Percentiles rank a stretch among this genome's conserved stretches.
phyloP scores from a whole-genome alignment of 2,888 invertebrate genomes.

The Tenthredo scrophulariae region DNA sequence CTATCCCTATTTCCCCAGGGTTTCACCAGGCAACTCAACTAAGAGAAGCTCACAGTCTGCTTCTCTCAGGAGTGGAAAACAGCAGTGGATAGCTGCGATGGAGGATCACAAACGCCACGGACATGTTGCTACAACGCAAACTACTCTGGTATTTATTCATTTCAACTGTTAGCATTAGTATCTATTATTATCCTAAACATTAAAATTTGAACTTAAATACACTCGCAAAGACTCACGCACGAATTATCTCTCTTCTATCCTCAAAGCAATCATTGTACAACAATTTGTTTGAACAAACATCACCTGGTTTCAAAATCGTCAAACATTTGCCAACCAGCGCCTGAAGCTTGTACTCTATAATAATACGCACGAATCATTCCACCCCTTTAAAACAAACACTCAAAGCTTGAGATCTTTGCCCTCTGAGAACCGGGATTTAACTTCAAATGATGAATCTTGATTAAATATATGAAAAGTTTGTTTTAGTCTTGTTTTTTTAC shows the following conservation, averaged over 20 bases:
- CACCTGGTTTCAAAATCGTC: constrained; percentile 15
- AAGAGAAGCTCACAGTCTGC: constrained; percentile 80
- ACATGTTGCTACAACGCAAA: constrained; percentile 84
- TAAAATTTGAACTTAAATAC: constrained; percentile 25
- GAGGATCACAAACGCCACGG: constrained; percentile 70
- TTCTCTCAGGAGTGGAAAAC: constrained; percentile 75
- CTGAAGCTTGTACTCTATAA: background rate
- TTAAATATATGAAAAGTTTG: background rate
- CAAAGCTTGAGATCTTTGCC: background rate
- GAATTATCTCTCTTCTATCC: background rate
- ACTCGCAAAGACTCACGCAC: background rate
- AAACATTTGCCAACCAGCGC: constrained; percentile 7
- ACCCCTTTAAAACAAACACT: constrained; percentile 23
- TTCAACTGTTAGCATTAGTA: background rate
- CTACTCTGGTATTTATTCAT: constrained; percentile 85
- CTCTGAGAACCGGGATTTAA: background rate
- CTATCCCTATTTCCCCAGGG: constrained; percentile 77
- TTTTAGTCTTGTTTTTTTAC: background rate
- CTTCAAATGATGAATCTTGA: background rate
- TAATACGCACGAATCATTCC: background rate
- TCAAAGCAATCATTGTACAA: background rate
- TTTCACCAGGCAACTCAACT: constrained; percentile 85
- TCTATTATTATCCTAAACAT: background rate
- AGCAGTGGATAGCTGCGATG: constrained; percentile 76
- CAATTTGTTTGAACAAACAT: constrained; percentile 17